These are phyloP conservation scores for Hesperophylax magnus DNA, from an alignment of 1,140 invertebrate species.

Conservation along the genomic window DNA sequence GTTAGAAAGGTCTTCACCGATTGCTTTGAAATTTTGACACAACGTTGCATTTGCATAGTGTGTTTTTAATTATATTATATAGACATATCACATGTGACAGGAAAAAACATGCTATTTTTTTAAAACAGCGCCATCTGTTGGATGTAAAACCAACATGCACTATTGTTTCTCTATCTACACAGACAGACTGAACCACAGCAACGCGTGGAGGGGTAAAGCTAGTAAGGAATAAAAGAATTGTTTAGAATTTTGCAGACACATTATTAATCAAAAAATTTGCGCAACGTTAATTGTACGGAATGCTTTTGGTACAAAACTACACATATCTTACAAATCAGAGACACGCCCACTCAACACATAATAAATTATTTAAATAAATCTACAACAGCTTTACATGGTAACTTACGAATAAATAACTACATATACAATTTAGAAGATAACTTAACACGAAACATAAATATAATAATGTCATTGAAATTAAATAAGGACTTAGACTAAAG, in stretches of 20 bases:
- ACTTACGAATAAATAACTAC: not conserved
- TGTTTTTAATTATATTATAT: no score
- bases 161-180: no score
- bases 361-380: conserved; percentile 4
- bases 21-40: no score
- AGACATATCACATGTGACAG: no score
- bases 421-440: not conserved
- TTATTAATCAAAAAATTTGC: conserved; percentile 33
- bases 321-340: conserved; percentile 1
- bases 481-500: conserved; percentile 65
- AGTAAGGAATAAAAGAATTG: not conserved
- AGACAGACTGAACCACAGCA: no score
- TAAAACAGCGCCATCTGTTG: no score
- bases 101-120: no score
- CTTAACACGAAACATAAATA: not conserved
- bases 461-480: no score
- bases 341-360: not conserved
- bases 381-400: not conserved
- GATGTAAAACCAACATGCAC: no score
- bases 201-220: no score
- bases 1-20: no score
- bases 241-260: conserved; percentile 30
- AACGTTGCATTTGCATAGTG: no score
- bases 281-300: conserved; percentile 24
- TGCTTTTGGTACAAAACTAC: conserved; percentile 16